Percentiles rank a stretch among this genome's conserved stretches.
These are phyloP conservation scores for Oithona nana DNA, from an alignment of 2,888 invertebrate genomes.

Conservation along the genomic window DNA sequence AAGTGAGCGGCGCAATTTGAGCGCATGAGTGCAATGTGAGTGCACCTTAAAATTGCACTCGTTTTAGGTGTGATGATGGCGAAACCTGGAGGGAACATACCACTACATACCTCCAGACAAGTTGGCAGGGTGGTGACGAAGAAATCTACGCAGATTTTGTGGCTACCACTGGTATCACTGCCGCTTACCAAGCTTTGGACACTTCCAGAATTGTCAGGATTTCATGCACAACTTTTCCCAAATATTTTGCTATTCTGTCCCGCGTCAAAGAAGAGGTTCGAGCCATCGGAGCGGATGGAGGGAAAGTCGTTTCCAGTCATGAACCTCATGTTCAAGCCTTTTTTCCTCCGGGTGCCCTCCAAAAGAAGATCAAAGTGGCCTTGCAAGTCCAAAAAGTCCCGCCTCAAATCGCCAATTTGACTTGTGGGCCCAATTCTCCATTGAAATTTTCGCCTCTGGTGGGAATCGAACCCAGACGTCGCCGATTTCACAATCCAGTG, in stretches of 20 bases:
- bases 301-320: background rate
- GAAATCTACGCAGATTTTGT: slow-evolving; percentile 7
- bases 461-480: background rate
- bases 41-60: too few relatives aligned
- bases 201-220: slow-evolving; percentile 6
- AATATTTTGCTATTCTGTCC: slow-evolving; percentile 14
- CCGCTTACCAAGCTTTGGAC: slow-evolving; percentile 6
- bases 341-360: background rate
- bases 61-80: slow-evolving; percentile 15
- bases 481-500: slow-evolving; percentile 3
- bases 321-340: background rate
- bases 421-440: background rate
- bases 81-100: slow-evolving; percentile 16
- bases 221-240: background rate
- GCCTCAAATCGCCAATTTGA: background rate
- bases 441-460: background rate
- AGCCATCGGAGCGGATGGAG: slow-evolving; percentile 1
- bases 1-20: too few relatives aligned
- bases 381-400: slow-evolving; percentile 7
- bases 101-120: background rate
- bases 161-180: background rate
- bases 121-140: background rate
- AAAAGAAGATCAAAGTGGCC: slow-evolving; percentile 16
- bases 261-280: slow-evolving; percentile 4
- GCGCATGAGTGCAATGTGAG: too few relatives aligned